Evolutionary conservation across 2,113 vertebrate species (phyloP).

Genomic region (Pterocles gutturalis): DNA sequence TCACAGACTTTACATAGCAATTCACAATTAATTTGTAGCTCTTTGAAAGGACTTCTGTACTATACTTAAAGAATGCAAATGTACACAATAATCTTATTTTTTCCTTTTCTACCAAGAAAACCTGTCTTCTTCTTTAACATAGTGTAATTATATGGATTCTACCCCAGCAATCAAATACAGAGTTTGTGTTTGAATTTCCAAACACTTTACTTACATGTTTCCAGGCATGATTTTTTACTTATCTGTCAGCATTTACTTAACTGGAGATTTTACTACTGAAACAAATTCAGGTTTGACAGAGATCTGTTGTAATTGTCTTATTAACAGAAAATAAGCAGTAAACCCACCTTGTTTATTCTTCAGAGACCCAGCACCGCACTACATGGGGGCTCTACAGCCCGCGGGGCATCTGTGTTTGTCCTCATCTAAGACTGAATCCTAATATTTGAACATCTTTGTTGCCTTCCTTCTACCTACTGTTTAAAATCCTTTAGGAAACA

Average conservation of each 20-base stretch:
- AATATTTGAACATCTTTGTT: conserved; percentile 58
- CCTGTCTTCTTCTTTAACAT: background rate
- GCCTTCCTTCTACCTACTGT: background rate
- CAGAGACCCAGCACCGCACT: background rate
- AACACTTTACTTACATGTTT: background rate
- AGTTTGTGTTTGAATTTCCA: background rate
- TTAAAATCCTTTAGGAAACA: background rate
- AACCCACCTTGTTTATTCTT: conserved; percentile 16
- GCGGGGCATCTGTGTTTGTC: background rate
- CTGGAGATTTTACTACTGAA: conserved; percentile 42
- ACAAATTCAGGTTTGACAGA: conserved; percentile 45
- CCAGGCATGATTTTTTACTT: background rate
- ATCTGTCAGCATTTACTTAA: conserved; percentile 19
- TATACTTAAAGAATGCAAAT: background rate
- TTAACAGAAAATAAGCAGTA: conserved; percentile 51
- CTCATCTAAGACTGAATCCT: conserved; percentile 28
- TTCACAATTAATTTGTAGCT: background rate
- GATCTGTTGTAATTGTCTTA: conserved; percentile 55
- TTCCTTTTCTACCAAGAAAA: background rate
- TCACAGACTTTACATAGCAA: background rate
- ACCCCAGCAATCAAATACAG: background rate
- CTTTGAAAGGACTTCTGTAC: background rate
- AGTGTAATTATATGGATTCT: background rate
- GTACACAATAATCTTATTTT: background rate
- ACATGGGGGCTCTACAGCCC: background rate